phyloP scores from a whole-genome alignment of 2,888 invertebrate genomes.

The Tenodera sinensis region DNA sequence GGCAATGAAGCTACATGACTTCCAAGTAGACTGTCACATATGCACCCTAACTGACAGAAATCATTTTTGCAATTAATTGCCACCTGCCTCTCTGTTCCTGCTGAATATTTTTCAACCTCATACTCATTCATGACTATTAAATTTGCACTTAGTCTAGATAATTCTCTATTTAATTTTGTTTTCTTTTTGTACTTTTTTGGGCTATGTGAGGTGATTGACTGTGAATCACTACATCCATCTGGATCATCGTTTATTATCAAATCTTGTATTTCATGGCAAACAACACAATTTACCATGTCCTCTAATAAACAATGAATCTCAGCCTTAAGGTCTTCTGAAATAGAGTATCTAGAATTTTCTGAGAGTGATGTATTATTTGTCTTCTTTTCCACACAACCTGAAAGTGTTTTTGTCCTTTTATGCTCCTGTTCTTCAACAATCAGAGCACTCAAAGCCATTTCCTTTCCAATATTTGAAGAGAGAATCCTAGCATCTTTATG shows the following conservation, averaged over 20 bases:
- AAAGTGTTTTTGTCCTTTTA: no score
- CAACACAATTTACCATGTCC: slow-evolving; percentile 57
- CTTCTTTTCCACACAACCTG: no score
- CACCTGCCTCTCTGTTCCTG: slow-evolving; percentile 33
- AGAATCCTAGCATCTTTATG: no score
- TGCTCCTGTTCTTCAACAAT: no score
- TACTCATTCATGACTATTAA: slow-evolving; percentile 24
- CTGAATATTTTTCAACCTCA: slow-evolving; percentile 39
- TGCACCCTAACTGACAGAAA: slow-evolving; percentile 61
- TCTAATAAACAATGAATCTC: slow-evolving; percentile 44
- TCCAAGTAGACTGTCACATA: slow-evolving; percentile 58
- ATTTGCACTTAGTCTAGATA: slow-evolving; percentile 62
- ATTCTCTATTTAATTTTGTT: slow-evolving; percentile 50
- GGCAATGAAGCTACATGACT: slow-evolving; percentile 38
- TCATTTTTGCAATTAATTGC: slow-evolving; percentile 49
- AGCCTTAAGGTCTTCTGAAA: not conserved
- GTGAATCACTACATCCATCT: not conserved
- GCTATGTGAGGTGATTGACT: slow-evolving; percentile 21
- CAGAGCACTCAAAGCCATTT: no score
- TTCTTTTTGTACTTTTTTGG: not conserved
- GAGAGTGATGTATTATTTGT: no score
- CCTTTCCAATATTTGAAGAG: no score
- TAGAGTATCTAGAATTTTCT: not conserved
- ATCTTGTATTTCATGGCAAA: slow-evolving; percentile 57
- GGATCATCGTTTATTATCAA: slow-evolving; percentile 48